Evolutionary conservation across 2,113 vertebrate genomes (phyloP).

Genomic region (Vidua macroura): DNA sequence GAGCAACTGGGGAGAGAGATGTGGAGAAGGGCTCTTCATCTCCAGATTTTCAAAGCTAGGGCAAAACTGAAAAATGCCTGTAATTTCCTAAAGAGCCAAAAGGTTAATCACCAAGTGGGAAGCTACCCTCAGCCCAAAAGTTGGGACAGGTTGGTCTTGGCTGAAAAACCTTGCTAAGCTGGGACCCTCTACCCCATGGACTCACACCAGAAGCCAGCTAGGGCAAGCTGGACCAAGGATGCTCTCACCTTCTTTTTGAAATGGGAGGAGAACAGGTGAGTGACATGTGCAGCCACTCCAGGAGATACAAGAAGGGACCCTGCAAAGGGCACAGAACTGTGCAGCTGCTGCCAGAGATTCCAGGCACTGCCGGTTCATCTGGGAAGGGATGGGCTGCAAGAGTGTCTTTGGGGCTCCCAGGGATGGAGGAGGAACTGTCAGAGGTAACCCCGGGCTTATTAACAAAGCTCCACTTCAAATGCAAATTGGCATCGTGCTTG

Average conservation of each 20-base stretch:
- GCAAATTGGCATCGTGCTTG: not conserved
- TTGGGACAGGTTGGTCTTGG: not conserved
- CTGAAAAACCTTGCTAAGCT: not conserved
- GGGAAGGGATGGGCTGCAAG: not conserved
- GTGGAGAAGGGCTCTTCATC: not conserved
- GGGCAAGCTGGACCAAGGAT: not conserved
- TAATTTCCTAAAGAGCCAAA: not conserved
- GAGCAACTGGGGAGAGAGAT: rapidly evolving
- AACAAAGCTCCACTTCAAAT: not conserved
- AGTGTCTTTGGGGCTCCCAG: rapidly evolving
- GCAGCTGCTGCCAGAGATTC: not conserved
- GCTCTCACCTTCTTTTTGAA: not conserved
- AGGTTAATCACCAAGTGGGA: not conserved
- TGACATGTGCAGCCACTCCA: not conserved
- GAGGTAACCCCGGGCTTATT: not conserved
- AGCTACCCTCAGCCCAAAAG: not conserved
- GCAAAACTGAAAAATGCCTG: not conserved
- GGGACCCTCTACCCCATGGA: not conserved
- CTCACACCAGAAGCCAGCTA: not conserved
- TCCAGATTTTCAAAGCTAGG: not conserved
- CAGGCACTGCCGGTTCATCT: rapidly evolving
- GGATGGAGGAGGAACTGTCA: not conserved
- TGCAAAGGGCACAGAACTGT: not conserved
- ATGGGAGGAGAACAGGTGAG: not conserved
- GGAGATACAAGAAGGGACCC: not conserved